phyloP scores from a whole-genome alignment of 2,797 vertebrate genomes.

The Sebastiscus tertius region DNA sequence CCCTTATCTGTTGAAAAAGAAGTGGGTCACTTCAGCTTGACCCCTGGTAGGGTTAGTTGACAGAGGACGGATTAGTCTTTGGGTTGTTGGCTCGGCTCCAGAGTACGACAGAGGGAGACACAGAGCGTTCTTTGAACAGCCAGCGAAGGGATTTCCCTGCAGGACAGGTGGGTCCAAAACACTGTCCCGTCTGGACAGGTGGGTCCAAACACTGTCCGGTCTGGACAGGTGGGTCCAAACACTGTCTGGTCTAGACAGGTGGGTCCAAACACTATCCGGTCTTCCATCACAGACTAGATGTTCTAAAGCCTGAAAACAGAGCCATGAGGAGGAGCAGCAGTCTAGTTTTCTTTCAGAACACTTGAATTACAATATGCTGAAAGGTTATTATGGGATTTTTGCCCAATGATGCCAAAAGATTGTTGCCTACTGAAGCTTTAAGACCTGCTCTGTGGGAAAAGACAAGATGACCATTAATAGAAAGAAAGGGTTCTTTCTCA shows the following conservation, averaged over 20 bases:
- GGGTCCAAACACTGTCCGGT: too few species aligned
- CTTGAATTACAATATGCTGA: too few species aligned
- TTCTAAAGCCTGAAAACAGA: too few species aligned
- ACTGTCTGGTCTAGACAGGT: too few species aligned
- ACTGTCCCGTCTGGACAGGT: too few species aligned
- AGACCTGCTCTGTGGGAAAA: neutral
- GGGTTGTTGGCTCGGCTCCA: conserved; percentile 47
- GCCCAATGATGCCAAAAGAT: too few species aligned
- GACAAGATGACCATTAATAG: neutral
- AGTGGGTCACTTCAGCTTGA: conserved; percentile 45
- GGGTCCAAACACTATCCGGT: too few species aligned
- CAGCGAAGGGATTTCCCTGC: conserved; percentile 48
- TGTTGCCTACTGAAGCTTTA: too few species aligned
- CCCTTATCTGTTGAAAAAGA: conserved; percentile 13
- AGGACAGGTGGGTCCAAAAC: conserved; percentile 38
- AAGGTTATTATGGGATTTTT: neutral
- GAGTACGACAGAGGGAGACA: conserved; percentile 8
- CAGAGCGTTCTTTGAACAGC: conserved; percentile 45
- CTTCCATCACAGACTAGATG: too few species aligned
- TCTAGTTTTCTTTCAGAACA: too few species aligned
- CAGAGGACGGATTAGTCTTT: conserved; percentile 65
- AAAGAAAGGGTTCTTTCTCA: neutral
- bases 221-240: too few species aligned
- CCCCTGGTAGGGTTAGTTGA: conserved; percentile 58
- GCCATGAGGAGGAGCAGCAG: too few species aligned